Evolutionary conservation across 2,113 vertebrate genomes (phyloP).

Genomic region (Poicephalus gulielmi): DNA sequence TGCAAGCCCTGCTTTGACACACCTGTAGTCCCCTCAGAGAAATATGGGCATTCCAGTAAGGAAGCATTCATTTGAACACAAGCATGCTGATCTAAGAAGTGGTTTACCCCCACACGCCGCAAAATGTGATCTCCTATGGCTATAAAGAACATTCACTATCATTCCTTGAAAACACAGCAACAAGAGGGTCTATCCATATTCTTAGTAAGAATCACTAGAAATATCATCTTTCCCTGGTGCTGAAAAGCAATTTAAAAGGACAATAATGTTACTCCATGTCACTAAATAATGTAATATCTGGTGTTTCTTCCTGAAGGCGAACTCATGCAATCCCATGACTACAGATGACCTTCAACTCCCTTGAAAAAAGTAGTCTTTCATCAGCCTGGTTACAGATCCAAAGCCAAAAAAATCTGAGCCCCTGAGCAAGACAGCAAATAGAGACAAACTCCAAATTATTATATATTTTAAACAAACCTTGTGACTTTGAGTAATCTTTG

Average conservation of each 20-base stretch:
- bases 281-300: background rate
- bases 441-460: background rate
- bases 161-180: background rate
- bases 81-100: background rate
- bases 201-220: background rate
- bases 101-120: background rate
- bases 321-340: background rate
- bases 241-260: background rate
- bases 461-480: background rate
- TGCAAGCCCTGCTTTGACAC: background rate
- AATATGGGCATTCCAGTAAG: fast-evolving
- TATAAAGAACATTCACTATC: background rate
- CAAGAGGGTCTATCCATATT: background rate
- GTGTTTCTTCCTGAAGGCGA: background rate
- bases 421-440: background rate
- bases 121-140: background rate
- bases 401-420: background rate
- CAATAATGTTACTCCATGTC: background rate
- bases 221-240: background rate
- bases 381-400: background rate
- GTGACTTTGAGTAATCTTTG: background rate
- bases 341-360: background rate
- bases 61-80: background rate
- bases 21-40: background rate
- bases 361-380: background rate